phyloP scores from a whole-genome alignment of 2,797 vertebrate species.

The Myotis findleyi region DNA sequence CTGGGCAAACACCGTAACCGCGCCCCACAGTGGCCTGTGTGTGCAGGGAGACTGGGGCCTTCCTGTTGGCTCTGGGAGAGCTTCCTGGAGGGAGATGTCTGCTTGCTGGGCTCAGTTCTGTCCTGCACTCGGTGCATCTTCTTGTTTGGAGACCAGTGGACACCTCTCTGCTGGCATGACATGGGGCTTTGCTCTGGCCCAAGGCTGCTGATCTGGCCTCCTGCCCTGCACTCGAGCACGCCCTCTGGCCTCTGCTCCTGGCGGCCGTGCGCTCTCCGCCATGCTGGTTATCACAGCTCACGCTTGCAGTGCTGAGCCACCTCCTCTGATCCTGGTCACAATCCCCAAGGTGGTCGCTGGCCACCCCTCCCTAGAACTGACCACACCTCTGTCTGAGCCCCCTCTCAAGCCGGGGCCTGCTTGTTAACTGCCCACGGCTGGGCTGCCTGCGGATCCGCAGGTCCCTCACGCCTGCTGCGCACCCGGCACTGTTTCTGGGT shows the following conservation, averaged over 20 bases:
- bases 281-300: rapidly evolving
- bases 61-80: background rate
- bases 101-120: background rate
- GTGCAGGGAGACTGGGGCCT: too few species aligned
- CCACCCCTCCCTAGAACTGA: background rate
- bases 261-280: background rate
- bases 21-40: background rate
- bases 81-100: background rate
- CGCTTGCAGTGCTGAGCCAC: background rate
- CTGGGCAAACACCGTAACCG: too few species aligned
- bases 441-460: background rate
- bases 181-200: background rate
- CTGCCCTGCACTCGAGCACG: background rate
- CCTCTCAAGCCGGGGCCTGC: background rate
- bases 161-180: background rate
- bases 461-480: rapidly evolving
- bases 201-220: background rate
- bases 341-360: background rate
- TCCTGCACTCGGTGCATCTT: rapidly evolving
- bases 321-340: background rate
- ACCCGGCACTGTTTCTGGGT: rapidly evolving
- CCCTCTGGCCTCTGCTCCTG: background rate
- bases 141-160: background rate
- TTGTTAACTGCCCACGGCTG: background rate
- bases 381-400: background rate